Base-by-base conservation (phyloP, 2,113 vertebrate genomes). In the Pogona vitticeps region DNA sequence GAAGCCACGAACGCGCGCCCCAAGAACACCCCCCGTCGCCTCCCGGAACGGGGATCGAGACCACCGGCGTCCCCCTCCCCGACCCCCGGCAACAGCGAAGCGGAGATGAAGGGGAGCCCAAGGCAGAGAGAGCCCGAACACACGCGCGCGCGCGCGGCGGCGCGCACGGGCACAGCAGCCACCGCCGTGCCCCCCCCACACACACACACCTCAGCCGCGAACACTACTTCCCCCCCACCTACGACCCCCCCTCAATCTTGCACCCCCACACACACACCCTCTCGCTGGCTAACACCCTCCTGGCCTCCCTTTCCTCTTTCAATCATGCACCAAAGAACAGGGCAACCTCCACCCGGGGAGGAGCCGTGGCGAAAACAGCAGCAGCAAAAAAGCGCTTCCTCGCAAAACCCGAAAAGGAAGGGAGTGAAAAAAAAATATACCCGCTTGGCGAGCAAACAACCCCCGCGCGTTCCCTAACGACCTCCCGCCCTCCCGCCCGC, bases 301-400 rank as follows among this genome's bases (percentile, higher is more conserved):
- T 52, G 46, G 5, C 10, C 46, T 52, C 10, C 46, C 46, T 52
- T 10, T 10, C 46, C 46, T 5, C 76, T 81, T 84, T 91, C 82
- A 91, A 88, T 92, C 91, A 91, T 86, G 92, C 94, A 91, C 82
- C 84, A 33, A 93, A 58, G 88, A 83, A 85, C 90, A 84, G 76
- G 89, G 92, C 91, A 2, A 84, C 77, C 90, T 88, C 91, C 73
- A 36, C 56, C 10, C 58, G 36, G 31, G 61, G 13, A 67, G 26
- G 79, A 56, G 36, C 26, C 46, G 46, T 5, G 46, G 46, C 46
- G 46, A 52, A 6, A 26, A 46, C 76, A 77, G 56, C 59, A 61
- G 59, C 8, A 61, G 59, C 59, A 61, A 21, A 15, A 61, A 15
- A 18, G 59, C 59, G 14, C 59, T 61, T 3, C 59, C 20, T 21